Evolutionary conservation across 2,797 vertebrate genomes (phyloP).

Genomic region (Pogoniulus pusillus): DNA sequence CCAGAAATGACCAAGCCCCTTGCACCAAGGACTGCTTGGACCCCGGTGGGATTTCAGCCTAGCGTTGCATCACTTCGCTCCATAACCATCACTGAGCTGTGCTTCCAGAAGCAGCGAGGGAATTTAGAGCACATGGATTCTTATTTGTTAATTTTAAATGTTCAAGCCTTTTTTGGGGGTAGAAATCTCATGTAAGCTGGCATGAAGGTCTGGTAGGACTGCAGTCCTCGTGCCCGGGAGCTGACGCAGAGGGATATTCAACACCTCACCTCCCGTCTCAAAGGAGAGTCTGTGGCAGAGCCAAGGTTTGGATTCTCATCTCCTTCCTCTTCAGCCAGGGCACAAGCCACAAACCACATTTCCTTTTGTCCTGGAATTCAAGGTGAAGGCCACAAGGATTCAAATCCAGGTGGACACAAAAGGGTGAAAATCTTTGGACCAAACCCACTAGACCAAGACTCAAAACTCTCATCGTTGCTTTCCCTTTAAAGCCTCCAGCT

Average conservation of each 20-base stretch:
- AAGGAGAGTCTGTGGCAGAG: constrained; percentile 27
- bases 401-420: neutral
- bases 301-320: constrained; percentile 15
- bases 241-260: neutral
- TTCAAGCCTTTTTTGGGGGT: neutral
- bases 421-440: neutral
- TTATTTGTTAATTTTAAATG: too few species aligned
- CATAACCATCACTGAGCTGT: neutral
- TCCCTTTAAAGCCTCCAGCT: neutral
- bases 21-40: neutral
- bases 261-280: neutral
- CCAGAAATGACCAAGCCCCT: neutral
- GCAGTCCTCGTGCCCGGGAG: neutral
- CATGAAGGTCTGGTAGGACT: neutral
- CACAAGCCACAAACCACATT: constrained; percentile 30
- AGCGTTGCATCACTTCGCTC: neutral
- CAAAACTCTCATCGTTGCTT: neutral
- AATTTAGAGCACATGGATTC: neutral
- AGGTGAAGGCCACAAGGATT: constrained; percentile 9
- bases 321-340: constrained; percentile 5
- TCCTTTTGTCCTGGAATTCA: constrained; percentile 51
- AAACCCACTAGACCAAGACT: neutral
- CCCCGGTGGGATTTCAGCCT: neutral
- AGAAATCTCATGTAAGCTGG: neutral
- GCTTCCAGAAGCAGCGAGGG: neutral